Evolutionary conservation across 2,113 vertebrate genomes (phyloP).

Genomic region (Ailuropoda melanoleuca): DNA sequence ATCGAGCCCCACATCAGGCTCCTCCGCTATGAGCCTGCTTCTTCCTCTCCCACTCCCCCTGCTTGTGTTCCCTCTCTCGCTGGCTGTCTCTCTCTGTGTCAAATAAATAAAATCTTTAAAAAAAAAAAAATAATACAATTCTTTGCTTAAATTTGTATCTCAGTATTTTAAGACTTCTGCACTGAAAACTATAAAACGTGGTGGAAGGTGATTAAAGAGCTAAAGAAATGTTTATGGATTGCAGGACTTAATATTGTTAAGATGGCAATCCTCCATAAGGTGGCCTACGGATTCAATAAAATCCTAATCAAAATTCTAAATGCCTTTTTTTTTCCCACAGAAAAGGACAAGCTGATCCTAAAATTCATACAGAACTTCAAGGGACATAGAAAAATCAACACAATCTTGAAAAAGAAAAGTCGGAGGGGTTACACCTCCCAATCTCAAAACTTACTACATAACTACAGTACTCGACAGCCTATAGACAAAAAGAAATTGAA

Average conservation of each 20-base stretch:
- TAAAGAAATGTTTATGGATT: neutral
- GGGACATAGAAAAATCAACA: neutral
- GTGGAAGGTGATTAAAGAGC: neutral
- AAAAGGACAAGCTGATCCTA: neutral
- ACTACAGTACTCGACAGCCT: neutral
- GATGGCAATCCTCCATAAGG: neutral
- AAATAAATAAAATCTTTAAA: too few relatives aligned
- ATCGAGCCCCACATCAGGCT: too few relatives aligned
- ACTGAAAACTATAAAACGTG: neutral
- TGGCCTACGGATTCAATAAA: neutral
- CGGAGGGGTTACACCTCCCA: neutral
- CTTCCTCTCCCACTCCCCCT: too few relatives aligned
- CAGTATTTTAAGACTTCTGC: neutral
- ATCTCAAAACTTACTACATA: neutral
- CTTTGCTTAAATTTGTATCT: neutral
- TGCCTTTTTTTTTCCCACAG: neutral
- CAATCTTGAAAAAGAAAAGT: neutral
- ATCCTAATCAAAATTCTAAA: neutral
- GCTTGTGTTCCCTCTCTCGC: too few relatives aligned
- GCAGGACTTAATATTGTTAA: neutral
- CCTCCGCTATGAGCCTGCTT: too few relatives aligned
- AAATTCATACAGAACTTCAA: neutral
- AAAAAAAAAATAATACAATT: neutral
- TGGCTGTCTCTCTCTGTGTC: too few relatives aligned
- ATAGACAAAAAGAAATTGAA: neutral